Base-by-base conservation (phyloP, 2,888 invertebrate genomes). In the Epiblema foenella region DNA sequence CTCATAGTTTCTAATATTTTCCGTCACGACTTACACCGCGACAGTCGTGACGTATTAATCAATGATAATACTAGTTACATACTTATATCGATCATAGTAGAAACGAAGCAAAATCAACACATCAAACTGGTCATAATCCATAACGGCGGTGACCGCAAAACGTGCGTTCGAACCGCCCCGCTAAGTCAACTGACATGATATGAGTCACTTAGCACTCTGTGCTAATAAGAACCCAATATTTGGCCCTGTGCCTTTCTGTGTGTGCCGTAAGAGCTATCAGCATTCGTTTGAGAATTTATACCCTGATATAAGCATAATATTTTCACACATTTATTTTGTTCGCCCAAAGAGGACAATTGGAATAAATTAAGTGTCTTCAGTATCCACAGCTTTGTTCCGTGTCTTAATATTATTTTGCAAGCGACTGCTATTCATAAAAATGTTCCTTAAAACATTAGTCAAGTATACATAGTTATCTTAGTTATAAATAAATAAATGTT, bases 71-170 rank as follows among this genome's bases (percentile, higher is more conserved):
- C 81, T 84, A 81, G 82, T 81, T 82, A 82, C 81, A 1, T 24
- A n/a, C n/a, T 76, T 74, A 77, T 77, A 80, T 79, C 79, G 80
- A 83, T 82, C 80, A 77, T 75, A 79, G 84, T 81, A 79, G 79
- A 85, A 84, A 85, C 84, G 83, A 84, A 81, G 79, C 77, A 73
- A 78, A 79, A 83, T 80, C 81, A 81, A 83, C 81, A 80, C 79
- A 79, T 81, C 78, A 76, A 75, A 72, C 76, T 77, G 75, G 77
- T 69, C 77, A 76, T 77, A 79, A 77, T 82, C 78, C 73, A 72
- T 79, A 78, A 77, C 77, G 74, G 68, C 73, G 77, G 77, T 78
- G 83, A 85, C 83, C 84, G 80, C 84, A 82, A 83, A 79, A 79
- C 84, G 85, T 84, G 83, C 83, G 80, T 78, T 78, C 78, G 77